Percentiles rank a stretch among this genome's conserved stretches.
Evolutionary conservation across 2,797 vertebrate species (phyloP).

Genomic region (Craterocephalus amniculus): DNA sequence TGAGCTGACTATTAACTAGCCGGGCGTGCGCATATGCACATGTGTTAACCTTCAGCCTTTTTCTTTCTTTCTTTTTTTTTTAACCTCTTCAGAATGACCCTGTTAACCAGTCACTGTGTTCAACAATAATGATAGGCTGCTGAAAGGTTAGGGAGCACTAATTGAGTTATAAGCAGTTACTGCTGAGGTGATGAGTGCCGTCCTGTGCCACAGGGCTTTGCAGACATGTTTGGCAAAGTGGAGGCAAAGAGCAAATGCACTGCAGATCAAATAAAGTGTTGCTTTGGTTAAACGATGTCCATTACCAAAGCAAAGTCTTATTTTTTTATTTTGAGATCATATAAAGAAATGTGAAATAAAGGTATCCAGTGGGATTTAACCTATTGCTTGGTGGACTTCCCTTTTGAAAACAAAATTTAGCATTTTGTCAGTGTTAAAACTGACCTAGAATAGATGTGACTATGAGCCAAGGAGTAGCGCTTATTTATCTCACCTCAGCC

Average conservation of each 20-base stretch:
- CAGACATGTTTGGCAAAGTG: slow-evolving; percentile 31
- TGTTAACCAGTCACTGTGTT: slow-evolving; percentile 62
- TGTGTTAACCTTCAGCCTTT: slow-evolving; percentile 3
- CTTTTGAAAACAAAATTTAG: background rate
- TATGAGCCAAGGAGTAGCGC: background rate
- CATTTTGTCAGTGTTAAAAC: background rate
- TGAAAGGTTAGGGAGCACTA: slow-evolving; percentile 72
- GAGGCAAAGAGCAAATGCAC: slow-evolving; percentile 19
- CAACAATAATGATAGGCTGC: slow-evolving; percentile 69
- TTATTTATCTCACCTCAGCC: too few species aligned
- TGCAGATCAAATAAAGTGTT: background rate
- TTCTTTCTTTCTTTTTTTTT: slow-evolving; percentile 15
- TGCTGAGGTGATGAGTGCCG: slow-evolving; percentile 60
- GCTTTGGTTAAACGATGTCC: slow-evolving; percentile 7
- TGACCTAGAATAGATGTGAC: background rate
- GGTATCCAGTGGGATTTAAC: background rate
- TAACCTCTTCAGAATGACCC: slow-evolving; percentile 54
- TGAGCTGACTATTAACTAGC: slow-evolving; percentile 50
- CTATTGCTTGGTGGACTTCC: background rate
- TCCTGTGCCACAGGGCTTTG: slow-evolving; percentile 44
- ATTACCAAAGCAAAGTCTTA: slow-evolving; percentile 5
- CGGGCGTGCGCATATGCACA: slow-evolving; percentile 10
- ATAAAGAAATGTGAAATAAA: background rate
- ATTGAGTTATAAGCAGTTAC: slow-evolving; percentile 68
- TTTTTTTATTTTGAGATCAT: background rate